These are phyloP conservation scores for Ambastaia sidthimunki DNA, from an alignment of 2,797 vertebrate species.

Conservation along the genomic window DNA sequence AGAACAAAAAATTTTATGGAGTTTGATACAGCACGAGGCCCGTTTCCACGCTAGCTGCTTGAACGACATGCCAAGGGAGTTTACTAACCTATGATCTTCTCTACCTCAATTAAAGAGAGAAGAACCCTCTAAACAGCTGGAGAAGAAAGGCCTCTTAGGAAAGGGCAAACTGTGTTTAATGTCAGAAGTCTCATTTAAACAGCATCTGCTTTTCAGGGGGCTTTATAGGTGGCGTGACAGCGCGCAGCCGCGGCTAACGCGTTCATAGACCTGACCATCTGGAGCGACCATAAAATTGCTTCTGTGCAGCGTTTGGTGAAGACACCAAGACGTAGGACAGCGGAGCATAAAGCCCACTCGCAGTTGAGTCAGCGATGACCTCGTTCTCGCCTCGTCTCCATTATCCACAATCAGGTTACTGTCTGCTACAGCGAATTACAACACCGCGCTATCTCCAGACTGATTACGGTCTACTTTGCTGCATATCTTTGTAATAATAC, in stretches of 20 bases:
- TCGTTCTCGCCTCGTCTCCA: slow-evolving; percentile 29
- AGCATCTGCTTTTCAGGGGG: slow-evolving; percentile 75
- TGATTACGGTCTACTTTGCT: slow-evolving; percentile 20
- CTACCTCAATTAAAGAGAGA: slow-evolving; percentile 78
- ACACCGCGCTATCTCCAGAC: slow-evolving; percentile 24
- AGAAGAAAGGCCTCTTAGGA: slow-evolving; percentile 78
- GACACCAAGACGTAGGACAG: slow-evolving; percentile 33
- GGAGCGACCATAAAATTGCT: slow-evolving; percentile 58
- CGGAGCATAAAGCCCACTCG: slow-evolving; percentile 41
- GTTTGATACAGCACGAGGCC: neutral
- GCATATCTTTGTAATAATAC: slow-evolving; percentile 26
- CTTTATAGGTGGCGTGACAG: slow-evolving; percentile 62
- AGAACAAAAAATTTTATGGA: neutral
- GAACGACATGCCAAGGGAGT: slow-evolving; percentile 49
- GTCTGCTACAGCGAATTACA: slow-evolving; percentile 37
- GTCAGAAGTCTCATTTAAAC: slow-evolving; percentile 81
- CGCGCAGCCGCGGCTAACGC: slow-evolving; percentile 63
- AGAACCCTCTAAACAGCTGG: slow-evolving; percentile 80
- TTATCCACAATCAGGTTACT: slow-evolving; percentile 48
- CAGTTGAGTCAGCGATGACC: slow-evolving; percentile 44
- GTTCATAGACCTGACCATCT: slow-evolving; percentile 71
- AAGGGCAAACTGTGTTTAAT: slow-evolving; percentile 77
- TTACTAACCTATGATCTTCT: slow-evolving; percentile 78
- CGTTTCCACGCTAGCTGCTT: slow-evolving; percentile 7
- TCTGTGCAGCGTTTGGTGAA: slow-evolving; percentile 35